These are phyloP conservation scores for Diachrysia chrysitis DNA, from an alignment of 2,888 invertebrate species.

Conservation along the genomic window DNA sequence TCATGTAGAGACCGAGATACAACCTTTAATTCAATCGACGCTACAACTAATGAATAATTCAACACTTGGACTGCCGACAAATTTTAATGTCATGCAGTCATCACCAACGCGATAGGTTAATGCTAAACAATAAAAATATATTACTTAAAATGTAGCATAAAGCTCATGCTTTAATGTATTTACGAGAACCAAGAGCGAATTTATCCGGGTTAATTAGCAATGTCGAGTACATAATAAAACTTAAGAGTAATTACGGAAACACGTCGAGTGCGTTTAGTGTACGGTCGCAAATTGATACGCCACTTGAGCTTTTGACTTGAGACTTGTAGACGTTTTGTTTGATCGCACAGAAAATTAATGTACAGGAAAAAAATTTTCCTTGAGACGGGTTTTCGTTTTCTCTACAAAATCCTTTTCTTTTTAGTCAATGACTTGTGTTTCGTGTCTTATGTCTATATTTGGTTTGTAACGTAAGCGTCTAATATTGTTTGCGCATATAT, in stretches of 20 bases:
- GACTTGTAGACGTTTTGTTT: conserved; percentile 39
- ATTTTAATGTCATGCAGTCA: conserved; percentile 72
- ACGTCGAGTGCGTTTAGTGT: conserved; percentile 33
- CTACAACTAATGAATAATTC: conserved; percentile 81
- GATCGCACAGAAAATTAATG: conserved; percentile 42
- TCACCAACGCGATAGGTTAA: conserved; percentile 58
- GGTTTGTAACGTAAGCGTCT: conserved; percentile 24
- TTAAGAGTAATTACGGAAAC: conserved; percentile 53
- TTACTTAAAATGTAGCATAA: conserved; percentile 57
- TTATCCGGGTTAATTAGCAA: conserved; percentile 68
- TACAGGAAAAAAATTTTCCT: conserved; percentile 32
- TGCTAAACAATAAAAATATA: conserved; percentile 59
- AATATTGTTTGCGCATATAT: conserved; percentile 43
- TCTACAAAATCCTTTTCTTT: conserved; percentile 29
- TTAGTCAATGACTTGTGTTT: conserved; percentile 20
- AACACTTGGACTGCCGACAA: conserved; percentile 68
- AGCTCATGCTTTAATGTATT: conserved; percentile 55
- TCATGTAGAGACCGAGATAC: conserved; percentile 70
- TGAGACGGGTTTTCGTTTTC: conserved; percentile 10
- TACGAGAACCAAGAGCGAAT: conserved; percentile 48
- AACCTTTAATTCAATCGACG: conserved; percentile 76
- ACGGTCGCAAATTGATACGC: conserved; percentile 27
- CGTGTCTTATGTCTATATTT: conserved; percentile 24
- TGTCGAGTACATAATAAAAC: conserved; percentile 58
- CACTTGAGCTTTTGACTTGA: conserved; percentile 22